These are phyloP conservation scores for Drosophila bunnanda DNA, from an alignment of 2,888 invertebrate species.

Conservation along the genomic window DNA sequence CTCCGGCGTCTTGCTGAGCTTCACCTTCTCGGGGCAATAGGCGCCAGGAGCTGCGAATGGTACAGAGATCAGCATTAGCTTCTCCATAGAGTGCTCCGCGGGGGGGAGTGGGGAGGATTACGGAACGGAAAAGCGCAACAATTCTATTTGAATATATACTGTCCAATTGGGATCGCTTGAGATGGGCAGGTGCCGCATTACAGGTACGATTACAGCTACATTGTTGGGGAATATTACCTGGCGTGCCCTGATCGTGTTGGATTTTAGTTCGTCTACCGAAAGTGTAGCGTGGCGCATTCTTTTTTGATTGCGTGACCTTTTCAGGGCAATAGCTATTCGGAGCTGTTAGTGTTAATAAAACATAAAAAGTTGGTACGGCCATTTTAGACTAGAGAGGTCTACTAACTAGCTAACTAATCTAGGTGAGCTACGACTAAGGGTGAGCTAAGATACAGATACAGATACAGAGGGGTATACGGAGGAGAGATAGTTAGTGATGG, in stretches of 20 bases:
- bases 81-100: not conserved
- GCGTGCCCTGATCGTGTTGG: constrained; percentile 82
- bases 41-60: constrained; percentile 80
- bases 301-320: constrained; percentile 86
- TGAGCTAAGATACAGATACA: constrained; percentile 20
- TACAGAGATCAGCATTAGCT: constrained; percentile 21
- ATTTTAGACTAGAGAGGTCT: constrained; percentile 50
- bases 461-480: not conserved
- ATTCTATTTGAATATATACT: constrained; percentile 20
- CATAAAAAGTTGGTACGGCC: constrained; percentile 56
- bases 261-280: constrained; percentile 86
- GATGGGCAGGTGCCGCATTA: constrained; percentile 12
- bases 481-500: constrained; percentile 22
- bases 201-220: constrained; percentile 23
- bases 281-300: constrained; percentile 84
- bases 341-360: constrained; percentile 83
- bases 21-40: constrained; percentile 86
- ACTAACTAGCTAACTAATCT: constrained; percentile 24
- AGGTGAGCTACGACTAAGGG: constrained; percentile 49
- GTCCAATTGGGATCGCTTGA: constrained; percentile 35
- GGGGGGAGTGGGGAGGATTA: not conserved
- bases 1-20: constrained; percentile 84
- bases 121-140: constrained; percentile 15
- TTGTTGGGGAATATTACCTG: constrained; percentile 75
- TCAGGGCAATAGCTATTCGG: constrained; percentile 86